A percentile compares a stretch with the other conserved stretches of the same genome.
Evolutionary conservation across 37 sponge, comb jelly and placozoan genomes (phyloP).

Genomic region (Ephydatia muelleri): DNA sequence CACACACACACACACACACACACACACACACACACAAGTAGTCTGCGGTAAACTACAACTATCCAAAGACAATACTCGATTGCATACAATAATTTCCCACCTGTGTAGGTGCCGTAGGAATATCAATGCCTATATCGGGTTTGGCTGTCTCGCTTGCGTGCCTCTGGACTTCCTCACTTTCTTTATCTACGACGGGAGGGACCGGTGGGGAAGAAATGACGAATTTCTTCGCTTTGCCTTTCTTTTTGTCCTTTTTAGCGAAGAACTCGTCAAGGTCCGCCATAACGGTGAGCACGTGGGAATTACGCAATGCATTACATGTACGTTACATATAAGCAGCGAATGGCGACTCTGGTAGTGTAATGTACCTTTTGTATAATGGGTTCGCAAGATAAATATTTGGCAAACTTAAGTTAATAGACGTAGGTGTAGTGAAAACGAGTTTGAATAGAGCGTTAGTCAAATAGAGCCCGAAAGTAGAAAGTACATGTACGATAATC

Average conservation of each 20-base stretch:
- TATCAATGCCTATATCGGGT: conserved; percentile 4
- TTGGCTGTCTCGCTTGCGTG: conserved; percentile 6
- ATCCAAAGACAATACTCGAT: too few species aligned
- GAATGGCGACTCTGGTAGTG: too few species aligned
- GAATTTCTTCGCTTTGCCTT: conserved; percentile 53
- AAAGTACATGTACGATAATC: too few species aligned
- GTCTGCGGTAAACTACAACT: background rate
- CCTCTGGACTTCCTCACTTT: background rate
- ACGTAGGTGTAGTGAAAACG: too few species aligned
- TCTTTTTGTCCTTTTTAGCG: conserved; percentile 73
- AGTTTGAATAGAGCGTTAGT: too few species aligned
- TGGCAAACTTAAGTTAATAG: too few species aligned
- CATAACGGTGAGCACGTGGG: conserved; percentile 23
- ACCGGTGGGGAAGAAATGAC: background rate
- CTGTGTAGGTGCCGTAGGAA: conserved; percentile 17
- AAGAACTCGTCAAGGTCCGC: conserved; percentile 68
- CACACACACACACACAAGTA: background rate
- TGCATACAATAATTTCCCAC: conserved; percentile 5
- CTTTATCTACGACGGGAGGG: background rate
- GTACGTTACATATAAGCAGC: too few species aligned
- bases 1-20: background rate
- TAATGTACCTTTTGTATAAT: too few species aligned
- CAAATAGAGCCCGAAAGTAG: too few species aligned
- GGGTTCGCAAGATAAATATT: too few species aligned
- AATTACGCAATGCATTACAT: background rate